phyloP scores from a whole-genome alignment of 2,113 vertebrate species.

The Calonectris borealis region DNA sequence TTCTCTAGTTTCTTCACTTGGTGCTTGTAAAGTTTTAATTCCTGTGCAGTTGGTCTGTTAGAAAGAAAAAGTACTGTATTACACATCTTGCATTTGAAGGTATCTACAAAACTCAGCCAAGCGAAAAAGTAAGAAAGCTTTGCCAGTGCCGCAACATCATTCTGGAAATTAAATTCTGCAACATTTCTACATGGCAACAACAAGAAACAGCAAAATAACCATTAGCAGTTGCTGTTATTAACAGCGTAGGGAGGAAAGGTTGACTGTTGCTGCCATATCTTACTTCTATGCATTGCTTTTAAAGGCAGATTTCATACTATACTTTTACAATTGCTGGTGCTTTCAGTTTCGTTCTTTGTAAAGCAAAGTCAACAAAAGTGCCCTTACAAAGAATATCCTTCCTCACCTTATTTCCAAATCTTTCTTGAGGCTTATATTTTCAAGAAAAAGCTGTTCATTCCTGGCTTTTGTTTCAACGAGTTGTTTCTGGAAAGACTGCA shows the following conservation, averaged over 20 bases:
- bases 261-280: not conserved
- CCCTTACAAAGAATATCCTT: not conserved
- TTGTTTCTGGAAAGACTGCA: conserved; percentile 83
- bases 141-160: not conserved
- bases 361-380: not conserved
- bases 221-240: not conserved
- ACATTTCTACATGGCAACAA: not conserved
- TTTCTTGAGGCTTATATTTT: conserved; percentile 77
- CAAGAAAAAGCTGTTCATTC: conserved; percentile 75
- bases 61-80: not conserved
- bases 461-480: conserved; percentile 74
- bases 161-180: not conserved
- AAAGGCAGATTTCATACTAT: not conserved
- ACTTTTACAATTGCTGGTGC: not conserved
- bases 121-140: not conserved
- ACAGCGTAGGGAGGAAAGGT: not conserved
- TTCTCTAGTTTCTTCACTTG: conserved; percentile 82
- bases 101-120: not conserved
- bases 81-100: not conserved
- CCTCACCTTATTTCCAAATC: conserved; percentile 82
- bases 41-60: conserved; percentile 75
- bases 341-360: not conserved
- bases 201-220: not conserved
- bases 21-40: conserved; percentile 83
- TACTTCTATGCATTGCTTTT: not conserved